These are phyloP conservation scores for Lycorma delicatula DNA, from an alignment of 1,140 invertebrate species.

Conservation along the genomic window DNA sequence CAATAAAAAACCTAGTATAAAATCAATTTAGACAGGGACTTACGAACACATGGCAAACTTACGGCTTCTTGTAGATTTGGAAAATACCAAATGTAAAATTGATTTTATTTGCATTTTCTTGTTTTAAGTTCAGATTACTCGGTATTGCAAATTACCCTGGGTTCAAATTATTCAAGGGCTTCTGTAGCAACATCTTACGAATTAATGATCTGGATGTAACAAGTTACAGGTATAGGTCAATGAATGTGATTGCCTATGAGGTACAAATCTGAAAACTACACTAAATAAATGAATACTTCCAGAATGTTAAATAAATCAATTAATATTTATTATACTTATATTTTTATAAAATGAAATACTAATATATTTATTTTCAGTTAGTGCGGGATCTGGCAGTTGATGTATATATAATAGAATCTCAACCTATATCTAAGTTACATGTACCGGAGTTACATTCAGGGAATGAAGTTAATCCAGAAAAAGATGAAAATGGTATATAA, in stretches of 20 bases:
- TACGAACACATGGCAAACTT: too few species aligned
- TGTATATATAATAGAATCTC: slow-evolving; percentile 47
- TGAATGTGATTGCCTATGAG: background rate
- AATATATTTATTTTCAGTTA: slow-evolving; percentile 29
- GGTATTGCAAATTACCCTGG: too few species aligned
- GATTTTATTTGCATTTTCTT: too few species aligned
- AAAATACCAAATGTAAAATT: too few species aligned
- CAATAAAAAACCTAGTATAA: too few species aligned
- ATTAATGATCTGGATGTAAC: background rate
- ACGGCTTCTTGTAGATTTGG: too few species aligned
- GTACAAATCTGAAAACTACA: background rate
- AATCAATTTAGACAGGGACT: too few species aligned
- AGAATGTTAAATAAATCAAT: background rate
- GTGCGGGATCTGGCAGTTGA: slow-evolving; percentile 47
- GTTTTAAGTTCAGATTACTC: too few species aligned
- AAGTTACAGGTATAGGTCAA: background rate
- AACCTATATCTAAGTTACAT: slow-evolving; percentile 44
- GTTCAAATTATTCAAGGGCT: too few species aligned
- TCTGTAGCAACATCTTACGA: background rate
- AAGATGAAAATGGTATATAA: background rate
- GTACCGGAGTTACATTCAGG: slow-evolving; percentile 49
- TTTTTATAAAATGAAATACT: background rate
- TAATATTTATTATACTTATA: background rate
- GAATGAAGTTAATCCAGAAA: slow-evolving; percentile 45
- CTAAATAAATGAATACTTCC: background rate